Evolutionary conservation across 64 coral and sea anemone genomes (phyloP).

Genomic region (Dendrophyllia cribrosa): DNA sequence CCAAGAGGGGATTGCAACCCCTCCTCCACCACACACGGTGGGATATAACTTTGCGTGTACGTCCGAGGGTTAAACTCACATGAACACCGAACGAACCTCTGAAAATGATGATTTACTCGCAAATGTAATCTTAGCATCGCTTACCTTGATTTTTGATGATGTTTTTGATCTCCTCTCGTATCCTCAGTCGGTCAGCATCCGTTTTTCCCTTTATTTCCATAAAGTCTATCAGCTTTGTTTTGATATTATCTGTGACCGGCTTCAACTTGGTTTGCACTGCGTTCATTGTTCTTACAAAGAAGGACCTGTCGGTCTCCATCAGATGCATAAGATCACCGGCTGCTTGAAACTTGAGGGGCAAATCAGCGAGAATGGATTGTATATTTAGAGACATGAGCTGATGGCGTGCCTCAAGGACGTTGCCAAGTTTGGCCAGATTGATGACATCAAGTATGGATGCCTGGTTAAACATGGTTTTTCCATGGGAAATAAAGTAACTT

Average conservation of each 20-base stretch:
- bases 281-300: slow-evolving; percentile 7
- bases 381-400: slow-evolving; percentile 11
- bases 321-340: slow-evolving; percentile 12
- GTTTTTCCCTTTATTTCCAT: not conserved
- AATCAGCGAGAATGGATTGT: slow-evolving; percentile 19
- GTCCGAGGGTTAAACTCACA: not conserved
- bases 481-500: slow-evolving; percentile 25
- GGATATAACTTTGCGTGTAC: too few species aligned
- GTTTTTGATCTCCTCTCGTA: slow-evolving; percentile 23
- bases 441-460: slow-evolving; percentile 43
- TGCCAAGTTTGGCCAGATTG: slow-evolving; percentile 23
- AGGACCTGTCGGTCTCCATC: slow-evolving; percentile 24
- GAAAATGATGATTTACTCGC: not conserved
- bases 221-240: slow-evolving; percentile 1
- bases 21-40: too few species aligned
- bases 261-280: not conserved
- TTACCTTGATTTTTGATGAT: not conserved
- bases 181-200: not conserved
- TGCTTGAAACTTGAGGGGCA: slow-evolving; percentile 15
- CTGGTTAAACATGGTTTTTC: slow-evolving; percentile 51
- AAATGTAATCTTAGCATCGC: not conserved
- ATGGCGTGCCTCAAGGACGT: not conserved
- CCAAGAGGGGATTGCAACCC: too few species aligned
- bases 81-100: not conserved
- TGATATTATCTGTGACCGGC: not conserved